These are phyloP conservation scores for Drosophila paulistorum DNA, from an alignment of 1,140 invertebrate species.

Conservation along the genomic window DNA sequence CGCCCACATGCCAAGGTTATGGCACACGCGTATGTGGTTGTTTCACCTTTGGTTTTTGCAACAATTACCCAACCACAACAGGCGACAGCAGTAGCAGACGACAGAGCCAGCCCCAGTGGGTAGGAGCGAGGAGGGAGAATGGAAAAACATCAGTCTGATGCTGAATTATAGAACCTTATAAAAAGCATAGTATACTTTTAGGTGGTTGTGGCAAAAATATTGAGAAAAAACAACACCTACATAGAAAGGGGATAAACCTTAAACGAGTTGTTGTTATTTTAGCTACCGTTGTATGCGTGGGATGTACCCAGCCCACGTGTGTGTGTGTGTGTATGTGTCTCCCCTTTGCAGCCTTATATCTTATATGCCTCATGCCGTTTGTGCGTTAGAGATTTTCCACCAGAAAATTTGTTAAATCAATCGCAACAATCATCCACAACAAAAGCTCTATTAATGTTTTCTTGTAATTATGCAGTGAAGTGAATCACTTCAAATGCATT, in stretches of 20 bases:
- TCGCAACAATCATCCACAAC: background rate
- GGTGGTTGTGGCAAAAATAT: conserved; percentile 9
- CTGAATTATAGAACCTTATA: conserved; percentile 54
- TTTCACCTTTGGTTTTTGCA: conserved; percentile 44
- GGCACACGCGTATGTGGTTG: conserved; percentile 17
- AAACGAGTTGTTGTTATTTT: background rate
- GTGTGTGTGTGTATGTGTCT: background rate
- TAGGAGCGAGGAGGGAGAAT: no score
- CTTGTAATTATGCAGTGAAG: background rate
- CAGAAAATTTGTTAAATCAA: background rate
- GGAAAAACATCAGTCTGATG: conserved; percentile 8
- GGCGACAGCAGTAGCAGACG: conserved; percentile 11
- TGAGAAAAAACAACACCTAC: background rate
- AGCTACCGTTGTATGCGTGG: background rate
- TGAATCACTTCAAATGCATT: background rate
- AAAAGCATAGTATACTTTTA: conserved; percentile 37
- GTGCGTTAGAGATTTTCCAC: background rate
- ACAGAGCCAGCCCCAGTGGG: background rate
- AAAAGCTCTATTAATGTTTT: background rate
- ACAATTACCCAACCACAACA: conserved; percentile 54
- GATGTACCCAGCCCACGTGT: background rate
- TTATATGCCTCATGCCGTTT: background rate
- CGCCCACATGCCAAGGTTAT: background rate
- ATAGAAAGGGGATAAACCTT: no score
- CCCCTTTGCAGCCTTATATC: background rate